Base-by-base conservation (phyloP, 2,113 vertebrate genomes). In the Nanorana parkeri region DNA sequence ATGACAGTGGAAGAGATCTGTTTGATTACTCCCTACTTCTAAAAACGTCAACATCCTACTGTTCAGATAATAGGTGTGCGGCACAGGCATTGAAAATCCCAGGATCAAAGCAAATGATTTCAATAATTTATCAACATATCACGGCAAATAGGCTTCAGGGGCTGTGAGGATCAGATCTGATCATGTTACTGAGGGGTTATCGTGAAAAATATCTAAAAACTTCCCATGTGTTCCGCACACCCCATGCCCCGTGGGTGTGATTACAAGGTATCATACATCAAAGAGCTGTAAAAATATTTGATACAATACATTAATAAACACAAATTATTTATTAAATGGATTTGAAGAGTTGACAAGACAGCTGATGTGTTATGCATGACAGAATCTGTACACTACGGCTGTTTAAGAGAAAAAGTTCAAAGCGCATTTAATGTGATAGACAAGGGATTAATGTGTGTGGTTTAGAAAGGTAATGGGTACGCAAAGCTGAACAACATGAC, bases 81-180 rank as follows among this genome's bases (percentile, higher is more conserved):
- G 77, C 72, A 60, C 83, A 83, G 77, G 74, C 84, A 86, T 52
- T 76, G 81, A 84, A 86, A 84, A 88, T 78, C 19, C 66, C 61
- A 81, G 82, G 87, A 92, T 89, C 88, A 90, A 91, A 92, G 90
- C 66, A 69, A 88, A 85, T 71, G 23, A 87, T 88, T 91, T 90
- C 86, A 93, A 90, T 90, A 89, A 93, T 86, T 88, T 88, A 90
- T 90, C 88, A 84, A 88, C 87, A 92, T 90, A 88, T 88, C 88
- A 85, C 85, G 87, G 87, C 86, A 84, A 82, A 83, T 72, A 67
- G 86, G 75, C 87, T 89, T 84, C 73, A 58, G 88, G 87, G 87
- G 86, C 47, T 83, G 83, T 83, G 86, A 89, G 79, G 72, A 86
- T 87, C 85, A 86, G 89, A 88, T 88, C 80, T 83, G 86, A 89